Percentiles rank a stretch among this genome's conserved stretches.
phyloP scores from a whole-genome alignment of 2,888 invertebrate genomes.

The Pterostichus niger region DNA sequence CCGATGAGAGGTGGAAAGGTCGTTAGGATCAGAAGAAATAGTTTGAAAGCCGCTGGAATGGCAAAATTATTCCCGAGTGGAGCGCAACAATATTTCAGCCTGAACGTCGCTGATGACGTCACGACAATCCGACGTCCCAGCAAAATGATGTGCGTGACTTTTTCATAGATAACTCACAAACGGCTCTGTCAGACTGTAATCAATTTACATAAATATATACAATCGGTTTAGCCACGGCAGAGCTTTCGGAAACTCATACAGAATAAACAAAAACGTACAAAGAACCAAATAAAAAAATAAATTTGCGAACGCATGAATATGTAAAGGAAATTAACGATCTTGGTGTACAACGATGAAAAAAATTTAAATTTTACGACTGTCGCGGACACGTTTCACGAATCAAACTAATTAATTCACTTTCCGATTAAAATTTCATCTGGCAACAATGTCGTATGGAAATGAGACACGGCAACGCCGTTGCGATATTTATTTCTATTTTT shows the following conservation, averaged over 20 bases:
- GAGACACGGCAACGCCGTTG: constrained; percentile 34
- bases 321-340: constrained; percentile 58
- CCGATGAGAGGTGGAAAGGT: neutral
- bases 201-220: constrained; percentile 63
- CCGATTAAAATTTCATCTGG: constrained; percentile 62
- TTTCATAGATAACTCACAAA: constrained; percentile 47
- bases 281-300: constrained; percentile 58
- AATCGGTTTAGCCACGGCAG: constrained; percentile 54
- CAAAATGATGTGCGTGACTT: constrained; percentile 56
- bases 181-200: constrained; percentile 55
- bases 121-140: constrained; percentile 47
- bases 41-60: constrained; percentile 51
- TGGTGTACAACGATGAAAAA: constrained; percentile 48
- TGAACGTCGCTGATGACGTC: constrained; percentile 60
- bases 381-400: constrained; percentile 48
- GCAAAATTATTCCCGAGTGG: constrained; percentile 53
- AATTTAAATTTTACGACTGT: constrained; percentile 62
- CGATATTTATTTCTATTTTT: constrained; percentile 49
- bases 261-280: constrained; percentile 51
- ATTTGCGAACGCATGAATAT: constrained; percentile 58
- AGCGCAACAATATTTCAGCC: constrained; percentile 55
- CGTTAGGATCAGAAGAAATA: constrained; percentile 41
- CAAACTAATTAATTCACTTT: constrained; percentile 64
- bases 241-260: constrained; percentile 36
- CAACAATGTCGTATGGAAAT: constrained; percentile 63